Conservation (phyloP, 2,888 invertebrate species). For the Hartigia nigra region DNA sequence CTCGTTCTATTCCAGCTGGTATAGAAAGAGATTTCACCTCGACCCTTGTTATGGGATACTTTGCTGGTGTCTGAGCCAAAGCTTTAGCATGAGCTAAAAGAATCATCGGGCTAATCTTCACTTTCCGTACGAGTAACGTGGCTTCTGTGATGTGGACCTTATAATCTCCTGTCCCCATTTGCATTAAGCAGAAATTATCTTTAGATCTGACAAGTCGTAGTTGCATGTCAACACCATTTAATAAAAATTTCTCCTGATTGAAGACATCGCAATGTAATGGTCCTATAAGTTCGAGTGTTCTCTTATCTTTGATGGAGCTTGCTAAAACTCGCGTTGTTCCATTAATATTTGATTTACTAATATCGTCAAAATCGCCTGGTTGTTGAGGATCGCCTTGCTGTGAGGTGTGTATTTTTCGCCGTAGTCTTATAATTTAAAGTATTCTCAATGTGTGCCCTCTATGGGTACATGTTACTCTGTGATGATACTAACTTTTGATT, state of each 20-base stretch:
- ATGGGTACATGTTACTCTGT: conserved; percentile 39
- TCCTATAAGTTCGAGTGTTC: conserved; percentile 15
- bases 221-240: conserved; percentile 27
- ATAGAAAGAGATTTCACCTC: no score
- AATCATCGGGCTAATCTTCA: conserved; percentile 2
- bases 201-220: conserved; percentile 21
- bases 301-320: background rate
- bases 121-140: background rate
- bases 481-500: conserved; percentile 44
- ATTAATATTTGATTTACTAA: no score
- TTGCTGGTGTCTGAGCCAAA: background rate
- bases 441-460: conserved; percentile 41
- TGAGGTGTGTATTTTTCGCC: no score
- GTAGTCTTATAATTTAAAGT: no score
- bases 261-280: conserved; percentile 23
- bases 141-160: background rate
- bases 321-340: no score
- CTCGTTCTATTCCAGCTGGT: conserved; percentile 1
- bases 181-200: conserved; percentile 22
- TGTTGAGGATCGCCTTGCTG: conserved; percentile 17
- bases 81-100: background rate
- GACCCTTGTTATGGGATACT: background rate
- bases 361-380: no score
- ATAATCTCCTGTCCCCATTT: background rate
- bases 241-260: conserved; percentile 27